These are phyloP conservation scores for Drosophila anomalata DNA, from an alignment of 2,888 invertebrate species.

Conservation along the genomic window DNA sequence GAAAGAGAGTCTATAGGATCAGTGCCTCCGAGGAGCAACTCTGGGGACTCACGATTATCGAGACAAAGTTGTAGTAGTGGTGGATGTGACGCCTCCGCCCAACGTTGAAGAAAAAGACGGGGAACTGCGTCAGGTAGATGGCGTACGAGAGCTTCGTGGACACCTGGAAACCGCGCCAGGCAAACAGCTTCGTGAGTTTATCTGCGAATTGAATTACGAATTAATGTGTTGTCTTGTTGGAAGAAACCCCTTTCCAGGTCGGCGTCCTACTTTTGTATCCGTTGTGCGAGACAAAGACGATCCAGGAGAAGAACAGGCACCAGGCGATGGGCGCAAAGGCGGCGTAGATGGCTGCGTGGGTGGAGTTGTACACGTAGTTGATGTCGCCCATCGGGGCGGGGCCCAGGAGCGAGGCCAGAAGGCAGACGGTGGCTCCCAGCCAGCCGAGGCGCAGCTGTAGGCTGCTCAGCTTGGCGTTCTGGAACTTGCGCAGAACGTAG, in stretches of 20 bases:
- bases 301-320: constrained; percentile 88
- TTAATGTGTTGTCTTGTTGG: neutral
- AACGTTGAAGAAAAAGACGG: constrained; percentile 89
- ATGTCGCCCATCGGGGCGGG: constrained; percentile 88
- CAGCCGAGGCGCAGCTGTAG: constrained; percentile 86
- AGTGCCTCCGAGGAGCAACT: neutral
- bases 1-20: constrained; percentile 45
- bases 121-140: constrained; percentile 89
- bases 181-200: constrained; percentile 85
- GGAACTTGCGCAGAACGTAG: constrained; percentile 85
- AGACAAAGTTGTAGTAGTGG: constrained; percentile 86
- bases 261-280: constrained; percentile 86
- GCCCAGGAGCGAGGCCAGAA: constrained; percentile 86
- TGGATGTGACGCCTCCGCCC: constrained; percentile 86
- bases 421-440: constrained; percentile 85
- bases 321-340: constrained; percentile 89
- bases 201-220: constrained; percentile 80
- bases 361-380: constrained; percentile 86
- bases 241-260: neutral
- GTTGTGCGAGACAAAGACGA: constrained; percentile 87
- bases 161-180: constrained; percentile 87
- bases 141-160: constrained; percentile 89
- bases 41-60: constrained; percentile 85
- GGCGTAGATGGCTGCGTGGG: constrained; percentile 88
- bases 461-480: constrained; percentile 82